Base-by-base conservation (phyloP, 2,797 vertebrate genomes). In the Falco columbarius region DNA sequence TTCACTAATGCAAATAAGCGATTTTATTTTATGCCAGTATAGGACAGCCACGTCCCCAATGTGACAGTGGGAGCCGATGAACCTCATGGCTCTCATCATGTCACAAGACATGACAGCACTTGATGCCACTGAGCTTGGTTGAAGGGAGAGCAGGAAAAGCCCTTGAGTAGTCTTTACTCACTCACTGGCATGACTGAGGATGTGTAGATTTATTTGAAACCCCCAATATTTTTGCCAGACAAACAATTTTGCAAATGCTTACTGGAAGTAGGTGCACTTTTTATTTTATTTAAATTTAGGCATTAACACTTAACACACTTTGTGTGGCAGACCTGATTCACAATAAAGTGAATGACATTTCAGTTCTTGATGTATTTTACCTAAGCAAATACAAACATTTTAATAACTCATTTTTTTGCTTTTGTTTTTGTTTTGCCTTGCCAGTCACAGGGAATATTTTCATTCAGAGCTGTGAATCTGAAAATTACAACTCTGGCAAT, bases 381-480 rank as follows among this genome's bases (percentile, higher is more conserved):
- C 44, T 89, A 73, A 49, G 74, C 38, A 84, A 94, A 95, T 62
- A 72, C 8, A 90, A 97, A 66, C 34, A 70, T 80, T 92, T 86
- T 70, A 88, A 49, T 89, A 93, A 86, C 68, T 83, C 44, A 65
- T 90, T 83, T 94, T 94, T 86, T 51, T 56, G 65, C 73, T 94
- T 89, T 79, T 93, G 68, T 86, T 82, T 95, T 85, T 68, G 29
- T 68, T 95, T 92, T 72, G 68, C 76, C 79, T 93, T 92, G 86
- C 73, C 90, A 96, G 76, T 90, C 88, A 89, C 54, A 58, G 77
- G 58, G 67, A 96, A 23, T 93, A 93, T 89, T 95, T 96, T 95
- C 87, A 52, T 88, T 95, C 88, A 89, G 82, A 96, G 66, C 36
- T 89, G 70, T 93, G 86, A 96, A 95, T 93, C 54, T 84, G 71